Base-by-base conservation (phyloP, 1,140 invertebrate species). In the Drosophila nebulosa region DNA sequence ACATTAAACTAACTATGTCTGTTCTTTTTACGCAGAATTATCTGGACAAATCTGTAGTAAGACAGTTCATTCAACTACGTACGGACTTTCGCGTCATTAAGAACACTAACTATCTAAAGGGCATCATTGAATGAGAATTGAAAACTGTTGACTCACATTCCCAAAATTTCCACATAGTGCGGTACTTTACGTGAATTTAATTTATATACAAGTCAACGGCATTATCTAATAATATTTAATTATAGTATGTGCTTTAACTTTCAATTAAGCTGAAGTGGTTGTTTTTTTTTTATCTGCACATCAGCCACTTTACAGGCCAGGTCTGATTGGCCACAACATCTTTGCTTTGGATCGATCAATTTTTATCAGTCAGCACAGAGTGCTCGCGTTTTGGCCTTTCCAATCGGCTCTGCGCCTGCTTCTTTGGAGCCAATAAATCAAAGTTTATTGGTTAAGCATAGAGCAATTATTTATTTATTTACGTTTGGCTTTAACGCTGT, bases 31-130 rank as follows among this genome's bases (percentile, higher is more conserved):
- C 86, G 84, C 92, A 98, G 97, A 96, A 95, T 69, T 95, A 96
- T 78, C 91, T 99, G 79, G 98, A 99, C 83, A 95, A 96, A 65
- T 95, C 96, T 0, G 96, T 98, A 68, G 92, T 99, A 7, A 93
- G 96, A 62, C 98, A 96, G 92, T 99, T 99, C 92, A 97, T 99
- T 75, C 97, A 99, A 92, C 93, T 99, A 18, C 94, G 98, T 66
- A 95, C 95, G 9, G 98, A 99, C 77, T 90, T 85, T 69, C 75
- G 83, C 21, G 68, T 85, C 36, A 88, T 91, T 21, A 91, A 91
- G 64, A 91, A 77, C 60, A 90, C 90, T 18, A 91, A 89, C 52
- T 89, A 85, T 69, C 65, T 91, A 14, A 91, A 88, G 71, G 80
- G 84, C 1, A 91, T 91, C 58, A 83, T 90, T 61, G 89, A 91